A percentile compares a stretch with the other conserved stretches of the same genome.
Conservation (phyloP, 2,888 invertebrate species). For the Harmothoe impar region DNA sequence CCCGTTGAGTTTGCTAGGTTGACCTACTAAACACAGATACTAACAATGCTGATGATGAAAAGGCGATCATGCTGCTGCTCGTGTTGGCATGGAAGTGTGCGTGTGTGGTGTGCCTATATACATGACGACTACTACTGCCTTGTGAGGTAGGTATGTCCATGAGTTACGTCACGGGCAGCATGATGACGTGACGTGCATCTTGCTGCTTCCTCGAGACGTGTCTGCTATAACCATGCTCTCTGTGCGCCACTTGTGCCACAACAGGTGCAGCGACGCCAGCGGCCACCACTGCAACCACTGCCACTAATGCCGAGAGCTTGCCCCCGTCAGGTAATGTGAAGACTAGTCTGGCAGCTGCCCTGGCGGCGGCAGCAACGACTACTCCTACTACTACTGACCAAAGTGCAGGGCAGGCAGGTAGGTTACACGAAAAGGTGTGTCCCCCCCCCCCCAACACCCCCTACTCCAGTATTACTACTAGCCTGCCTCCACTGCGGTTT, state of each 20-base stretch:
- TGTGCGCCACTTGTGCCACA: not conserved
- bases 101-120: no score
- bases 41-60: no score
- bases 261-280: constrained; percentile 39
- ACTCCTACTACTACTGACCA: no score
- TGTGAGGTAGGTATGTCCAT: not conserved
- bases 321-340: constrained; percentile 18
- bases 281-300: not conserved
- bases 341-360: constrained; percentile 40
- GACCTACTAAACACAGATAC: no score
- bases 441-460: not conserved
- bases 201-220: not conserved
- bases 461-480: not conserved
- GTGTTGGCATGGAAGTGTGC: not conserved
- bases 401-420: not conserved
- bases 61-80: not conserved
- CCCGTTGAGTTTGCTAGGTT: not conserved
- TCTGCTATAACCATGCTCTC: not conserved
- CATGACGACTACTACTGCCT: no score
- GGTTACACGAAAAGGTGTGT: not conserved
- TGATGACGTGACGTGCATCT: not conserved
- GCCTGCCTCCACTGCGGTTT: not conserved
- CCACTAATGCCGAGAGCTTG: constrained; percentile 20
- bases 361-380: not conserved
- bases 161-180: not conserved